Evolutionary conservation across 2,888 invertebrate species (phyloP).

Genomic region (Crepidodera aurea): DNA sequence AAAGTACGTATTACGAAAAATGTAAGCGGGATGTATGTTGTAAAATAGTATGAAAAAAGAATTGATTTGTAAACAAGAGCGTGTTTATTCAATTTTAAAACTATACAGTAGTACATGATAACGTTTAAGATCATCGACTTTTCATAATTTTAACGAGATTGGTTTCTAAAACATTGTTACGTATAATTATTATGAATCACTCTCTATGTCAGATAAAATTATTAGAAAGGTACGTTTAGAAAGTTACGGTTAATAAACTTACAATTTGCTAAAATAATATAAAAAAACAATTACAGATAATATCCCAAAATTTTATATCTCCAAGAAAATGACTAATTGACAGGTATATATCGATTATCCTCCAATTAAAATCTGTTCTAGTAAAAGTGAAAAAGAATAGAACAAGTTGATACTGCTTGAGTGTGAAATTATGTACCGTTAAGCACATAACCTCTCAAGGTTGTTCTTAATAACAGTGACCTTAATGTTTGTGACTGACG

Average conservation of each 20-base stretch:
- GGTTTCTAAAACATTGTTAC: too few relatives aligned
- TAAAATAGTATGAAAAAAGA: too few relatives aligned
- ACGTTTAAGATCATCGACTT: too few relatives aligned
- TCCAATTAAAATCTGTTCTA: not conserved
- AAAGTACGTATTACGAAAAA: constrained; percentile 46
- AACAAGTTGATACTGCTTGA: not conserved
- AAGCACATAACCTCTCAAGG: constrained; percentile 15
- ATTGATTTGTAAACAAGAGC: too few relatives aligned
- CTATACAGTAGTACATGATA: too few relatives aligned
- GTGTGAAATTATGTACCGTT: constrained; percentile 13
- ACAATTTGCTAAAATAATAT: not conserved
- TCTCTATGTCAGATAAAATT: not conserved
- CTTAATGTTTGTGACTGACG: constrained; percentile 7
- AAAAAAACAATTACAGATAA: not conserved
- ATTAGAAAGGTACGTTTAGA: not conserved
- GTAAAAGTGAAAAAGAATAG: constrained; percentile 22
- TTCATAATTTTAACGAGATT: too few relatives aligned
- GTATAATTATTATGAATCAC: not conserved
- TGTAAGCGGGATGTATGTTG: too few relatives aligned
- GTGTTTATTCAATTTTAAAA: too few relatives aligned
- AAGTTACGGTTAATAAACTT: not conserved
- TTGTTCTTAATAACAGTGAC: constrained; percentile 11
- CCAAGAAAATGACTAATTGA: not conserved
- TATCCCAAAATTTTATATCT: not conserved
- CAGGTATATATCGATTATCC: not conserved